Evolutionary conservation across 37 sponge, comb jelly and placozoan genomes (phyloP).

Genomic region (Oopsacas minuta): DNA sequence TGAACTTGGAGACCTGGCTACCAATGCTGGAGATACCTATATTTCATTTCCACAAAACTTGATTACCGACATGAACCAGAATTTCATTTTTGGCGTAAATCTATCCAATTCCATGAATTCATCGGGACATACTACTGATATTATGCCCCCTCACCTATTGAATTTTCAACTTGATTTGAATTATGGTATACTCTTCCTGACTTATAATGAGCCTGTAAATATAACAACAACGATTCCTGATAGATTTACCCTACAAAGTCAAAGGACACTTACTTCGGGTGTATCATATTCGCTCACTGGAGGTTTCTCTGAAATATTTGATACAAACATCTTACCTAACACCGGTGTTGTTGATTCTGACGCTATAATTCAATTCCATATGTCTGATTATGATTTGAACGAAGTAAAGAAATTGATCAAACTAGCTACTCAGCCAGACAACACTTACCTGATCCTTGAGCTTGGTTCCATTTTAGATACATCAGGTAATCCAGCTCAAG

Average conservation of each 20-base stretch:
- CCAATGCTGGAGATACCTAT: constrained; percentile 23
- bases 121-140: constrained; percentile 29
- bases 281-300: constrained; percentile 44
- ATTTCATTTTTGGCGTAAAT: constrained; percentile 24
- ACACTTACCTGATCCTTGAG: constrained; percentile 41
- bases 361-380: constrained; percentile 31
- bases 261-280: not conserved
- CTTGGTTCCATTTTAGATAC: constrained; percentile 51
- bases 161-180: constrained; percentile 56
- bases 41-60: constrained; percentile 33
- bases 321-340: not conserved
- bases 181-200: constrained; percentile 29
- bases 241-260: constrained; percentile 18
- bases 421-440: constrained; percentile 20
- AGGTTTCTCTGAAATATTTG: constrained; percentile 23
- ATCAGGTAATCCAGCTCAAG: constrained; percentile 23
- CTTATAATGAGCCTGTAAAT: constrained; percentile 53
- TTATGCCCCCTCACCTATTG: constrained; percentile 28
- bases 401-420: constrained; percentile 9
- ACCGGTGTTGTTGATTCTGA: not conserved
- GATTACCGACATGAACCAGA: constrained; percentile 43
- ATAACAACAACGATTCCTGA: constrained; percentile 29
- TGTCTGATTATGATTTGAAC: not conserved
- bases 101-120: constrained; percentile 23
- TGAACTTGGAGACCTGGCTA: constrained; percentile 34